These are phyloP conservation scores for Ammodytes dubius DNA, from an alignment of 2,113 vertebrate genomes.

Conservation along the genomic window DNA sequence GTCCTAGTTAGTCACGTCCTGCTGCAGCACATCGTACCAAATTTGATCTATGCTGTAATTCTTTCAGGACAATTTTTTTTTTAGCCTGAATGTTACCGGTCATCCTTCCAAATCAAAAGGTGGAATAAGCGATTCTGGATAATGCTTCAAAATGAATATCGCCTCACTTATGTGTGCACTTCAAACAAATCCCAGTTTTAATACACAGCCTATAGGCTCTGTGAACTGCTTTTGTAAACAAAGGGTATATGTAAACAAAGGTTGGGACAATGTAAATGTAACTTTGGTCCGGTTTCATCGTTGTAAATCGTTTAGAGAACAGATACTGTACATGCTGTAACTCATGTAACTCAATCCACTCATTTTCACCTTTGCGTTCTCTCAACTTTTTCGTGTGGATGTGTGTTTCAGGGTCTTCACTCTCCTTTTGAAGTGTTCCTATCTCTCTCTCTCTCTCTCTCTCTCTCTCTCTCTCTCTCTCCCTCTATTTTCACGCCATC, in stretches of 20 bases:
- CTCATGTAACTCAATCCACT: slow-evolving; percentile 16
- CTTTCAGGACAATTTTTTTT: not conserved
- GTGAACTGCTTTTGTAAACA: too few species aligned
- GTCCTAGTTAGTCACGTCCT: slow-evolving; percentile 40
- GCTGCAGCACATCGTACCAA: slow-evolving; percentile 18
- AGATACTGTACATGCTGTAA: not conserved
- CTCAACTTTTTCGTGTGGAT: not conserved
- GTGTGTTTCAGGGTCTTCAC: not conserved
- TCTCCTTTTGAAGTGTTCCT: slow-evolving; percentile 25
- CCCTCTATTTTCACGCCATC: too few species aligned
- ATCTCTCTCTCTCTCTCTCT: not conserved
- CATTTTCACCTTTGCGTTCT: slow-evolving; percentile 2
- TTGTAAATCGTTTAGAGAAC: not conserved
- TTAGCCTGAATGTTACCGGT: too few species aligned
- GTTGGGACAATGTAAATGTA: not conserved
- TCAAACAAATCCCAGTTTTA: too few species aligned
- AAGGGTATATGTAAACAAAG: too few species aligned
- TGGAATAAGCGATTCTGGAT: too few species aligned
- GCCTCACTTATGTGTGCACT: too few species aligned
- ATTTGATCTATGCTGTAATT: slow-evolving; percentile 22
- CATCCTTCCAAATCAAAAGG: too few species aligned
- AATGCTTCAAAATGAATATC: too few species aligned
- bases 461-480: not conserved
- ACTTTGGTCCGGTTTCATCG: not conserved
- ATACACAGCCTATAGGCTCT: too few species aligned